Percentiles rank a stretch among this genome's conserved stretches.
Conservation (phyloP, 37 sponge, comb jelly and placozoan species). For the Oscarella lobularis region DNA sequence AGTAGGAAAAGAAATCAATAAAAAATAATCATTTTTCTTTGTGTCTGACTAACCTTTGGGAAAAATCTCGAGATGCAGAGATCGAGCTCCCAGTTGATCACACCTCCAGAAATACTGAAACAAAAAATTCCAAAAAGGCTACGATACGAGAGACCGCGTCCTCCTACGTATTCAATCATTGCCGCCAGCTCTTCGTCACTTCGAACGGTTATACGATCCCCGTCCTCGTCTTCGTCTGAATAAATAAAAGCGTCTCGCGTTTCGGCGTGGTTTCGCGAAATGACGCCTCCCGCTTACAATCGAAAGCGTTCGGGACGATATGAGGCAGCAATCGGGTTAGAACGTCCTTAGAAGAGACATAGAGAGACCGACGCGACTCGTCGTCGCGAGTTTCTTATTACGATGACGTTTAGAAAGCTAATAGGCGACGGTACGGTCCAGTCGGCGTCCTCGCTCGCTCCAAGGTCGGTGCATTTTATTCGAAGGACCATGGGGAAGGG, state of each 20-base stretch:
- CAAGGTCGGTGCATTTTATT: not conserved
- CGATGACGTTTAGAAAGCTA: constrained; percentile 58
- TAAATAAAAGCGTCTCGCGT: not conserved
- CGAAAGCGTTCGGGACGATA: not conserved
- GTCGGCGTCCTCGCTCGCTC: constrained; percentile 28
- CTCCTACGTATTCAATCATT: constrained; percentile 53
- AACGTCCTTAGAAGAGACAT: not conserved
- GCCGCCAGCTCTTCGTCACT: constrained; percentile 73
- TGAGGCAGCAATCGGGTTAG: not conserved
- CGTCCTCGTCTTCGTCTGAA: constrained; percentile 71
- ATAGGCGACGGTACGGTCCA: constrained; percentile 47
- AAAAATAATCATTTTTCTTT: no score
- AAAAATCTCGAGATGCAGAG: constrained; percentile 28
- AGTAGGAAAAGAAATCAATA: no score
- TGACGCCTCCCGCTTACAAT: constrained; percentile 4
- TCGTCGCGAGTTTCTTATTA: no score
- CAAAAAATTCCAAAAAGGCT: not conserved
- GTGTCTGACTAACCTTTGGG: constrained; percentile 40
- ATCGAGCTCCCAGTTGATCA: constrained; percentile 7
- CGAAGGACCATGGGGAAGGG: constrained; percentile 1
- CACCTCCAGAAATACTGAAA: constrained; percentile 60
- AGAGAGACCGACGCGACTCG: not conserved
- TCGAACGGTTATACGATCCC: constrained; percentile 60
- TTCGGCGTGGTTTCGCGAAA: no score
- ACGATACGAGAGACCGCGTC: not conserved